These are phyloP conservation scores for Phylloscopus collybita DNA, from an alignment of 2,797 vertebrate species.

Conservation along the genomic window DNA sequence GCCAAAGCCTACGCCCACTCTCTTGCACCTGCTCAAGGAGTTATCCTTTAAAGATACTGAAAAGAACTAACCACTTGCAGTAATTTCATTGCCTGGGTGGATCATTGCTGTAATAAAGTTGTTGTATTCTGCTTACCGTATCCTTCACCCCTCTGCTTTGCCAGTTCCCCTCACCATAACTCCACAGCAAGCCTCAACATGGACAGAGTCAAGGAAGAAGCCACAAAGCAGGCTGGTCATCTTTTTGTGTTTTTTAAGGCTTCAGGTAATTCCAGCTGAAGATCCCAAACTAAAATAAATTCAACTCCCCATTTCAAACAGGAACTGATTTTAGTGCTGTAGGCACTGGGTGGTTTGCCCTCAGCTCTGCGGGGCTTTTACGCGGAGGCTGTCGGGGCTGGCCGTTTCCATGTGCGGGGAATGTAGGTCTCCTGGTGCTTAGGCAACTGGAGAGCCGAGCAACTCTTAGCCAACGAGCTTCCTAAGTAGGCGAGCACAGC, in stretches of 20 bases:
- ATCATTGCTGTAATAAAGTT: neutral
- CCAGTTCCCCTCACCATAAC: neutral
- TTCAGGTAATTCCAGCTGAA: neutral
- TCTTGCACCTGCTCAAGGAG: conserved; percentile 28
- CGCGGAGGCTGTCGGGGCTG: rapidly evolving
- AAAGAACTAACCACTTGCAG: neutral
- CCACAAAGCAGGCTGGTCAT: neutral
- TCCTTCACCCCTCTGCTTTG: neutral
- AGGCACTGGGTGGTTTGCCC: neutral
- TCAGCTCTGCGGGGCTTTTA: neutral
- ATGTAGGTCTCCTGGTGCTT: conserved; percentile 4
- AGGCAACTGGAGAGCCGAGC: neutral
- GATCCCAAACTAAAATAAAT: neutral
- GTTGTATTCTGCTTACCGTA: neutral
- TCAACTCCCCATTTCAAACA: neutral
- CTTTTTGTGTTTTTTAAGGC: neutral
- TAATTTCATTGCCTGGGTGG: neutral
- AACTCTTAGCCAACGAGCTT: conserved; percentile 17
- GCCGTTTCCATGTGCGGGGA: neutral
- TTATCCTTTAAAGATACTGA: neutral
- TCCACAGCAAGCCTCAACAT: neutral
- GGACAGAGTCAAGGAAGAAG: neutral
- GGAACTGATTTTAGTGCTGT: neutral
- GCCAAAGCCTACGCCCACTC: neutral
- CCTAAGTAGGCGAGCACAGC: neutral